phyloP scores from a whole-genome alignment of 2,113 vertebrate species.

The Cacatua alba region DNA sequence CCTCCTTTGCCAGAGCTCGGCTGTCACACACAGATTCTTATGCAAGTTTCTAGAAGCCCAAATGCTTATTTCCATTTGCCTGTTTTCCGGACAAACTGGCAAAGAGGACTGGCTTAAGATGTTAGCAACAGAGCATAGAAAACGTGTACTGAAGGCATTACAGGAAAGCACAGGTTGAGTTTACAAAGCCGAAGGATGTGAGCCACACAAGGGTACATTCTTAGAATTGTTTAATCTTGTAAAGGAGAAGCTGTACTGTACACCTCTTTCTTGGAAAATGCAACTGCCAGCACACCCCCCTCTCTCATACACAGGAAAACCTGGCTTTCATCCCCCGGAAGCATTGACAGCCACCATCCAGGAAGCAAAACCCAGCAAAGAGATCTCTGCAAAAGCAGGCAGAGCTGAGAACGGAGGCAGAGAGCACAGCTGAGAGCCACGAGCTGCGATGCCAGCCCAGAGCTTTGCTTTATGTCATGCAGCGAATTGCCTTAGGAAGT shows the following conservation, averaged over 20 bases:
- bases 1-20: constrained; percentile 9
- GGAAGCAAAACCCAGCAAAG: constrained; percentile 21
- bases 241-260: constrained; percentile 53
- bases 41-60: constrained; percentile 41
- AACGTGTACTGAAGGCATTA: constrained; percentile 9
- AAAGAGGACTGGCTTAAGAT: constrained; percentile 4
- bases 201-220: constrained; percentile 57
- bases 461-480: not conserved
- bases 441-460: not conserved
- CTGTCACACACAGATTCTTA: constrained; percentile 23
- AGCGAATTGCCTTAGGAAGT: not conserved
- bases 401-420: not conserved
- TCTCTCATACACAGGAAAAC: constrained; percentile 8
- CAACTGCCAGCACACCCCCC: constrained; percentile 37
- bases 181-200: constrained; percentile 42
- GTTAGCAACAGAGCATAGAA: constrained; percentile 15
- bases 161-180: constrained; percentile 32
- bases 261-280: constrained; percentile 68
- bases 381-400: constrained; percentile 18
- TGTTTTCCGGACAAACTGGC: constrained; percentile 18
- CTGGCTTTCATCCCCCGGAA: constrained; percentile 39
- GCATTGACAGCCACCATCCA: not conserved
- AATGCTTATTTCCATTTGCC: constrained; percentile 35
- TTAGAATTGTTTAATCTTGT: constrained; percentile 68
- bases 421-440: not conserved